Conservation (phyloP, 2,888 invertebrate species). For the Hemaris fuciformis region DNA sequence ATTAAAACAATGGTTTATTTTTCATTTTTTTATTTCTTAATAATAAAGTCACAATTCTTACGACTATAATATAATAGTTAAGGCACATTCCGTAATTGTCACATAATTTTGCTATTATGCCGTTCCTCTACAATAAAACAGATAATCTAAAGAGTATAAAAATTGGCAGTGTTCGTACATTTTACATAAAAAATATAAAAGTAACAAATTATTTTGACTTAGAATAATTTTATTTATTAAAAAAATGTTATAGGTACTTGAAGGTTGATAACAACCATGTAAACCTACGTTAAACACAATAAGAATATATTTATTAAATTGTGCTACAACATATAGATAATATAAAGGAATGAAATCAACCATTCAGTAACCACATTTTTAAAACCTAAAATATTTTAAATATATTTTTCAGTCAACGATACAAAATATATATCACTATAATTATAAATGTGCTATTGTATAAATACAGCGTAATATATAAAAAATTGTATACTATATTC, state of each 20-base stretch:
- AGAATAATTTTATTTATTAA: conserved; percentile 30
- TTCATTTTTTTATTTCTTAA: conserved; percentile 38
- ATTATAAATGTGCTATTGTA: conserved; percentile 10
- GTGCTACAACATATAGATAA: not conserved
- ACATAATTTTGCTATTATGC: conserved; percentile 16
- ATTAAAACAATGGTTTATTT: too few relatives aligned
- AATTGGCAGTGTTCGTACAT: conserved; percentile 56
- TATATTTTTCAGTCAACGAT: conserved; percentile 44
- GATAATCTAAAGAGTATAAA: conserved; percentile 34
- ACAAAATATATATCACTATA: conserved; percentile 33
- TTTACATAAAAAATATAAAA: conserved; percentile 17
- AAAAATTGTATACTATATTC: not conserved
- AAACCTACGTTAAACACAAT: not conserved
- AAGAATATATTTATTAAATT: too few relatives aligned
- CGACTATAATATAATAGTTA: conserved; percentile 39
- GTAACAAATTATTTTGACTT: conserved; percentile 41
- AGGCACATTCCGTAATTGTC: conserved; percentile 41
- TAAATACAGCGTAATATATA: not conserved
- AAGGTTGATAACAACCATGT: conserved; percentile 11
- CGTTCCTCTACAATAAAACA: conserved; percentile 15
- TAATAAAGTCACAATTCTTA: conserved; percentile 28
- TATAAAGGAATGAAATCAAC: conserved; percentile 2
- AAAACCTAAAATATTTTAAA: conserved; percentile 4
- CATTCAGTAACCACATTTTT: conserved; percentile 2
- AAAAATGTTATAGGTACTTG: not conserved